Evolutionary conservation across 2,113 vertebrate genomes (phyloP), one percentile per base, ranked within the genome.

Genomic region (Callopanchax toddi): DNA sequence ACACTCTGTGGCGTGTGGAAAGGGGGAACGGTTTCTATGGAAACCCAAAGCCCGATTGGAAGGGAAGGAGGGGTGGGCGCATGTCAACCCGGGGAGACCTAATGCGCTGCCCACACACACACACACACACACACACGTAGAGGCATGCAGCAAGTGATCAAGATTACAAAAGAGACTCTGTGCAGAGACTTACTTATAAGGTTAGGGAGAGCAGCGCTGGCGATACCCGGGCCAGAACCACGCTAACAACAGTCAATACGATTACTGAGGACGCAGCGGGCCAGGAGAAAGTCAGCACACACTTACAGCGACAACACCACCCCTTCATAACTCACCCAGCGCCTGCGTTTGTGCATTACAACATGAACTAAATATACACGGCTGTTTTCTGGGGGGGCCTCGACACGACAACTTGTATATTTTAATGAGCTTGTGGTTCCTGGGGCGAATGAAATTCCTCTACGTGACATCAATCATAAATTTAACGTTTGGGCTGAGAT

Each of bases 101-200:
- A 84, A 84, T 75, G 76, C 71, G 68, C 72, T 67, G 77, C 69
- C 69, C 79, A 66, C 67, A 62, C 60, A 53, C 62, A 68, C 67
- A 56, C 85, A 73, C 69, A 67, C 67, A 73, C 46, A 57, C 59
- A 49, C 43, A 48, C 43, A 60, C 34, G 9, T 11, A 11, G 2
- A 76, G 29, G 20, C 75, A 54, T 55, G 78, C 78, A 67, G 71
- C 32, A 37, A 83, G 81, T 81, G 84, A 90, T 90, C 86, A 88
- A 88, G 89, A 90, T 89, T 89, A 89, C 82, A 84, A 83, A 75
- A 82, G 79, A 83, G 81, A 82, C 68, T n/a, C n/a, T 77, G 67
- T 84, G 84, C 87, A 80, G 84, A 68, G 86, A 90, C 83, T 87
- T 83, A 90, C 89, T 90, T 89, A 88, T 90, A 89, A 89, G 89